Base-by-base conservation (phyloP, 2,113 vertebrate genomes). In the Mesembrinibis cayennensis region DNA sequence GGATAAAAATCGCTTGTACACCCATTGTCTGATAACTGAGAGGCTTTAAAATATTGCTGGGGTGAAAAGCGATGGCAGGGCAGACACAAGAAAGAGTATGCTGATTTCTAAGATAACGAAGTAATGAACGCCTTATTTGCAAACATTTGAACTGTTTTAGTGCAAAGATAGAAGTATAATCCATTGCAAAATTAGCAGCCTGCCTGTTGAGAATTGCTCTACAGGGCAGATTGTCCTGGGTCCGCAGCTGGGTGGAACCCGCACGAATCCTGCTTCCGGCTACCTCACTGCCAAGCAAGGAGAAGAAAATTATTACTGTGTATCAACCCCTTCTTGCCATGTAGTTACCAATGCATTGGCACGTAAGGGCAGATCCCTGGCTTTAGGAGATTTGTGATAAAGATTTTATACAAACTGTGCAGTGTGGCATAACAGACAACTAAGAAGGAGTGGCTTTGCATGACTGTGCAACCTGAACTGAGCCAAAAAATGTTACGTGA, bases 151-250 rank as follows among this genome's bases (percentile, higher is more conserved):
- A 73, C 50, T 0, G 0, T 45, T 27, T 44, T 49, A 66, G 40
- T 38, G 40, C 63, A 71, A 61, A 72, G 45, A n/a, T 27, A 25
- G 22, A 52, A 36, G n/a, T 61, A 29, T 66, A 59, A 77, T 61
- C 58, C 14, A 11, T 20, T 66, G 56, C 25, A 32, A 50, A 82
- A 82, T 71, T 44, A 53, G 23, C 12, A 32, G n/a, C 14, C n/a
- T 82, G 76, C 25, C 77, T 20, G 32, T 18, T 72, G 65, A 61
- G 76, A 66, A n/a, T 50, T 53, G 56, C 45, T 66, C 10, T 47
- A 7, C 19, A 2, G 0, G 4, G 23, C 5, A 1, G 40, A 25
- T 49, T 1, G 0, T 29, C 38, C 45, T n/a, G 30, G 22, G 44
- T 40, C 44, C 2, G 1, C 38, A 26, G 47, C 47, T 44, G 67